Conservation (phyloP, 1,140 invertebrate species). For the Popillia japonica region DNA sequence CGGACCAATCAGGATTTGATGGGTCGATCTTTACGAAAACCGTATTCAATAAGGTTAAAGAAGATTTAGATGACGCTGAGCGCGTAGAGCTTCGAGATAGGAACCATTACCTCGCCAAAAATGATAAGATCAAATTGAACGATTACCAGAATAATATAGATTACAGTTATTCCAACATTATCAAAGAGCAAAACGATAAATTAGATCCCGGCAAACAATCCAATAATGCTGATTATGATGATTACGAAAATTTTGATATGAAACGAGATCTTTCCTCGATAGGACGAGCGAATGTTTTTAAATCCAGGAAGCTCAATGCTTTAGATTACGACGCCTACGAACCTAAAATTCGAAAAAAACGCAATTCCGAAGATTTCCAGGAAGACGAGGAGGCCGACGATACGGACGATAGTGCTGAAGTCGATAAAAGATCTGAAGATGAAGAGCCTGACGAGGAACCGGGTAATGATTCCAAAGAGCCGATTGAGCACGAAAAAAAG, state of each 20-base stretch:
- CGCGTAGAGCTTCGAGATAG: background rate
- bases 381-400: background rate
- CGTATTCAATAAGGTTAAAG: slow-evolving; percentile 7
- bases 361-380: background rate
- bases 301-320: slow-evolving; percentile 13
- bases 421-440: slow-evolving; percentile 25
- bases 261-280: slow-evolving; percentile 9
- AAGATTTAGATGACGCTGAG: background rate
- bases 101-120: background rate
- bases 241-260: slow-evolving; percentile 33
- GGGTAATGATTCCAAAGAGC: slow-evolving; percentile 27
- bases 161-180: background rate
- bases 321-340: slow-evolving; percentile 6
- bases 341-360: background rate
- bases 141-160: background rate
- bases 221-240: background rate
- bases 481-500: slow-evolving; percentile 34
- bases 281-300: background rate
- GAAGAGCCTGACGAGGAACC: slow-evolving; percentile 36
- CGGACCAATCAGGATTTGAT: background rate
- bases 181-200: slow-evolving; percentile 6
- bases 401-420: too few species aligned
- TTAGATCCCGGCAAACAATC: background rate
- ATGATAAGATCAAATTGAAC: background rate
- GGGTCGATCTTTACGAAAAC: background rate